Conservation (phyloP, 2,113 vertebrate genomes). For the Lamprologus tigripictilis region DNA sequence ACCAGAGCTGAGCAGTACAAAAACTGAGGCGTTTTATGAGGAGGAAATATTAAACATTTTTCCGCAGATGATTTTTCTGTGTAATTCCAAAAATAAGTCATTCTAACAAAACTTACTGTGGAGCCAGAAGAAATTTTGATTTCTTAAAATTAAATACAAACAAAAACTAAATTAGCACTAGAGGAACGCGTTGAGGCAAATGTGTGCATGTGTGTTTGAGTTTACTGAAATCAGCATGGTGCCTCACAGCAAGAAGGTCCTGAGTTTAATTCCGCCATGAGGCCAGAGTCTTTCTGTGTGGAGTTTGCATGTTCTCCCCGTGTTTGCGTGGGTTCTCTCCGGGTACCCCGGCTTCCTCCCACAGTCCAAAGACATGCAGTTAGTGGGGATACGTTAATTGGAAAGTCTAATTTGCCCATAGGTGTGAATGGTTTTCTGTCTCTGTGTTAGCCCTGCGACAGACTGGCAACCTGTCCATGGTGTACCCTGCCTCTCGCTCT, state of each 20-base stretch:
- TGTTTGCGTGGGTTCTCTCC: not conserved
- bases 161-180: not conserved
- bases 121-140: not conserved
- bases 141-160: not conserved
- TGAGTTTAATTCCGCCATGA: not conserved
- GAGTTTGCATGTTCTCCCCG: not conserved
- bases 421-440: not conserved
- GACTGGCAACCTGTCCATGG: not conserved
- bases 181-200: accelerated
- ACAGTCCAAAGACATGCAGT: not conserved
- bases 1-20: not conserved
- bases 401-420: not conserved
- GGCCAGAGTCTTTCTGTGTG: not conserved
- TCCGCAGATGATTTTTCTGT: not conserved
- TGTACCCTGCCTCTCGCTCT: not conserved
- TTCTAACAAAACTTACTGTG: not conserved
- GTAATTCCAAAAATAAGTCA: not conserved
- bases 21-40: not conserved
- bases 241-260: not conserved
- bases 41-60: not conserved
- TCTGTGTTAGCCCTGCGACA: not conserved
- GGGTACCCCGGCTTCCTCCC: not conserved
- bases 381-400: not conserved
- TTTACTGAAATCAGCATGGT: not conserved
- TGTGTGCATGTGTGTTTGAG: not conserved